Base-by-base conservation (phyloP, 2,888 invertebrate genomes). In the Mesoligia furuncula region DNA sequence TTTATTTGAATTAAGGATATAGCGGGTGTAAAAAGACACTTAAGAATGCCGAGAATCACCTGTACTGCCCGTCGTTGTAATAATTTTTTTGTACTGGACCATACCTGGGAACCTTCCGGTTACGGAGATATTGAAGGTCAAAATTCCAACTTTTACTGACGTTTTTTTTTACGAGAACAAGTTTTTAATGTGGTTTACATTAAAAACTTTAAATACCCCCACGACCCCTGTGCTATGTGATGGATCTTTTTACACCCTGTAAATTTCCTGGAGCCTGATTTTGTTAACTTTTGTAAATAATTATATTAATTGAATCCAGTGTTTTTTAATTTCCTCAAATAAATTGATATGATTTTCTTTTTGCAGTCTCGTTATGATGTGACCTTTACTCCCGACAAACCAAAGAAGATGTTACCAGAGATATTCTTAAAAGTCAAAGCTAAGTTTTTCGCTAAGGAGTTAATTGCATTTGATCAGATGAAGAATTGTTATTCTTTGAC, bases 351-450 rank as follows among this genome's bases (percentile, higher is more conserved):
- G n/a, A 76, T 59, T 70, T 59, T 51, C n/a, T 87, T 77, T 80
- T 96, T 96, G 73, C 92, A 97, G 91, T 94, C 97, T 90, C 99
- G 99, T 90, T 99, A 99, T 93, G 99, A 99, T 89, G 98, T 99
- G 0, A 96, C 94, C 0, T 97, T 98, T 57, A 95, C 92, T 1
- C 98, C 98, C 0, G 98, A 98, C 27, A 97, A 93, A 65, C 98
- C 98, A 0, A 98, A 98, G 88, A 97, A 97, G 87, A 94, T 98
- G 85, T 89, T 97, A 73, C 94, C 97, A 0, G 71, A 82, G 0
- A 97, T 97, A 0, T 97, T 97, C 83, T 90, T 93, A 5, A 81
- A 83, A 5, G 94, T 94, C 7, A 93, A 95, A 11, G 51, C 82
- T 0, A 88, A 91, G 54, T 75, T 89, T 76, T 97, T 97, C 88